phyloP scores from a whole-genome alignment of 1,140 invertebrate species.

The Drosophila ironensis region DNA sequence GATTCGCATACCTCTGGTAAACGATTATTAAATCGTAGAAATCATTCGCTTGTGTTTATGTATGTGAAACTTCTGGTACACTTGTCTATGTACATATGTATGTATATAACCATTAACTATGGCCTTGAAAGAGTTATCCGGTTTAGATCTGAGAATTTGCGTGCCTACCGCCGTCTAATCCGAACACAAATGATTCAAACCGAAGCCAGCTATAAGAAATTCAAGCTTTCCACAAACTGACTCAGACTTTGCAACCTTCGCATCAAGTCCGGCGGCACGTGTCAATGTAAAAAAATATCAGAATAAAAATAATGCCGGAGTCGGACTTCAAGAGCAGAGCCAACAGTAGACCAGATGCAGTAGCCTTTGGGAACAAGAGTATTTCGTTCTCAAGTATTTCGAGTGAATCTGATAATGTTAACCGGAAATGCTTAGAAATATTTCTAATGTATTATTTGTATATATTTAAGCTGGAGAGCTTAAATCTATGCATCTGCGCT shows the following conservation, averaged over 20 bases:
- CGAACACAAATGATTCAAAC: conserved; percentile 26
- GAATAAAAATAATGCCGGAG: conserved; percentile 12
- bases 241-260: conserved; percentile 14
- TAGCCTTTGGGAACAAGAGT: no score
- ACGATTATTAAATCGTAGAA: no score
- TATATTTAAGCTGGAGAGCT: no score
- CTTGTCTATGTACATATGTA: no score
- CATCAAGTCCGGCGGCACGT: conserved; percentile 11
- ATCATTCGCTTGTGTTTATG: no score
- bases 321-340: conserved; percentile 23
- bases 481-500: no score
- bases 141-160: conserved; percentile 20
- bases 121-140: neutral
- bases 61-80: no score
- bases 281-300: conserved; percentile 19
- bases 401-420: no score
- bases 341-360: neutral
- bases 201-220: conserved; percentile 13
- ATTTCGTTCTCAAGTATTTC: no score
- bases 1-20: neutral
- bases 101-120: no score
- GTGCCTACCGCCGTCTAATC: conserved; percentile 20
- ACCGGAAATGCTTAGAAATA: no score
- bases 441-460: no score
- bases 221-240: conserved; percentile 29